A percentile compares a stretch with the other conserved stretches of the same genome.
phyloP scores from a whole-genome alignment of 2,888 invertebrate genomes.

The Beris chalybata region DNA sequence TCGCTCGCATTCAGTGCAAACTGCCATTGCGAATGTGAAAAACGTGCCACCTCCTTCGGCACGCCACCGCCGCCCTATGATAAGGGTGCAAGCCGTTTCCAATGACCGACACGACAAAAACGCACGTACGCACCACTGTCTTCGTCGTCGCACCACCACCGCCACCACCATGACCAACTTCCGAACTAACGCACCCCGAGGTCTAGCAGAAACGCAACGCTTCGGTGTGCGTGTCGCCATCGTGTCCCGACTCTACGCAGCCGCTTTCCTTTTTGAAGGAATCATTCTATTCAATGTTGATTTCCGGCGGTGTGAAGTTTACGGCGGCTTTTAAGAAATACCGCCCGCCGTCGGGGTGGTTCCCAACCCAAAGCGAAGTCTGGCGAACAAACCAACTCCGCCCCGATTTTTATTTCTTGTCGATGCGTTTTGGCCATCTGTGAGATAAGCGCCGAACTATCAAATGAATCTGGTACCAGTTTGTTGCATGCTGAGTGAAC shows the following conservation, averaged over 20 bases:
- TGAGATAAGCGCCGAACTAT: background rate
- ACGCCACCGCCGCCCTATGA: conserved; percentile 6
- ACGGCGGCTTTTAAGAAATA: conserved; percentile 26
- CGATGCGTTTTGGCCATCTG: conserved; percentile 19
- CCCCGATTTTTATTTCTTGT: conserved; percentile 35
- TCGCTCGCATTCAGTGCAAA: conserved; percentile 22
- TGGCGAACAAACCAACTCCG: conserved; percentile 36
- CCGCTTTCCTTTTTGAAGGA: background rate
- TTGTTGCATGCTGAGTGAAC: conserved; percentile 5
- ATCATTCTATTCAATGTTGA: background rate
- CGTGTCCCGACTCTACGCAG: conserved; percentile 13
- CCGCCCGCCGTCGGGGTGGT: conserved; percentile 33
- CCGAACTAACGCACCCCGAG: conserved; percentile 25
- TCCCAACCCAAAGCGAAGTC: conserved; percentile 3
- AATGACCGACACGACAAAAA: conserved; percentile 3
- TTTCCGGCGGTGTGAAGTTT: conserved; percentile 22
- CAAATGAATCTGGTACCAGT: conserved; percentile 12
- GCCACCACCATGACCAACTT: conserved; percentile 20
- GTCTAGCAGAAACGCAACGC: background rate
- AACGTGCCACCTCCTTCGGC: conserved; percentile 6
- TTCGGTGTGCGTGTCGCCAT: conserved; percentile 9
- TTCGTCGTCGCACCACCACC: conserved; percentile 33
- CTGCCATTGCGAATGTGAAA: conserved; percentile 32
- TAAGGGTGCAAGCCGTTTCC: conserved; percentile 5
- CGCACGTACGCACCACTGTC: conserved; percentile 28